These are phyloP conservation scores for Laodelphax striatellus DNA, from an alignment of 1,140 invertebrate species.

Conservation along the genomic window DNA sequence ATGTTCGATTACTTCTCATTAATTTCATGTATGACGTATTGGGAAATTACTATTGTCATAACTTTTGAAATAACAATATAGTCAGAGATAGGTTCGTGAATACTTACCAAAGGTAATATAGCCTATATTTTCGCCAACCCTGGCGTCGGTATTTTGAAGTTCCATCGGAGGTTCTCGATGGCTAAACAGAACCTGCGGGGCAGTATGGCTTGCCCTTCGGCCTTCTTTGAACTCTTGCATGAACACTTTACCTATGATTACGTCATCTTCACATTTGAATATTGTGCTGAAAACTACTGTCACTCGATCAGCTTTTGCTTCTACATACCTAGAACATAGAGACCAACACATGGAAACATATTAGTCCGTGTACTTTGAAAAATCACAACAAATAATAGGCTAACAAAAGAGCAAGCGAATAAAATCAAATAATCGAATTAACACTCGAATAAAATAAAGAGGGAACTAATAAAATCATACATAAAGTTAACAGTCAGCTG, in stretches of 20 bases:
- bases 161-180: slow-evolving; percentile 94
- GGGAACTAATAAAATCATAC: too few species aligned
- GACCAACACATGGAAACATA: too few species aligned
- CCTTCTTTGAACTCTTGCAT: slow-evolving; percentile 99
- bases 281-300: slow-evolving; percentile 99
- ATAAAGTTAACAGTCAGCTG: too few species aligned
- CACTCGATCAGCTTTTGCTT: slow-evolving; percentile 94
- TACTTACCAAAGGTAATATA: slow-evolving; percentile 95
- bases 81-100: not conserved
- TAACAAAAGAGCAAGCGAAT: too few species aligned
- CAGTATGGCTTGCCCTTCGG: slow-evolving; percentile 88
- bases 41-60: too few species aligned
- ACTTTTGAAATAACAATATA: too few species aligned
- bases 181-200: slow-evolving; percentile 84
- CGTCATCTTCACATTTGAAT: slow-evolving; percentile 96
- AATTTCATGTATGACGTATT: too few species aligned
- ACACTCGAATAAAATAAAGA: too few species aligned
- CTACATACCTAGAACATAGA: slow-evolving; percentile 70
- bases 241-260: slow-evolving; percentile 97
- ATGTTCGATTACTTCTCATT: too few species aligned
- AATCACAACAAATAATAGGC: too few species aligned
- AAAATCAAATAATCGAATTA: too few species aligned
- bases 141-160: slow-evolving; percentile 84
- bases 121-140: slow-evolving; percentile 93
- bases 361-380: too few species aligned